Evolutionary conservation across 2,888 invertebrate species (phyloP).

Genomic region (Pollenia angustigena): DNA sequence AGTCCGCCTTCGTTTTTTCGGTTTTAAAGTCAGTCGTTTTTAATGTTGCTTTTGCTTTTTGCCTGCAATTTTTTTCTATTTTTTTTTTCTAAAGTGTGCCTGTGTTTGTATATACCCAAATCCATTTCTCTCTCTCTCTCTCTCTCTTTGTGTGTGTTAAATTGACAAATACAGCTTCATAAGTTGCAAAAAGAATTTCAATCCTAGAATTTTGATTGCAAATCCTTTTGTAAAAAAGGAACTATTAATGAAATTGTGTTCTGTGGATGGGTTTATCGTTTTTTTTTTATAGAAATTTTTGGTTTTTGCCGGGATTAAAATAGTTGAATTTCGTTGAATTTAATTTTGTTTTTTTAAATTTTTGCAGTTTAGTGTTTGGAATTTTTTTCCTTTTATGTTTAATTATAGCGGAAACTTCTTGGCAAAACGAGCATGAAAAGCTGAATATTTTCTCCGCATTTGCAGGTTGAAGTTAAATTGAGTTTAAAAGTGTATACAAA

Average conservation of each 20-base stretch:
- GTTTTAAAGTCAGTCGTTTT: conserved; percentile 15
- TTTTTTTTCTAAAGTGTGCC: not conserved
- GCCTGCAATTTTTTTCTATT: not conserved
- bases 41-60: conserved; percentile 41
- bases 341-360: conserved; percentile 22
- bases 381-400: too few species aligned
- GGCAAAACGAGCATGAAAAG: too few species aligned
- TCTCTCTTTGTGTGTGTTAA: conserved; percentile 39
- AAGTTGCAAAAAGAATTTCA: conserved; percentile 9
- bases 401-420: too few species aligned
- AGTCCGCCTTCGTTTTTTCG: conserved; percentile 67
- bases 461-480: too few species aligned
- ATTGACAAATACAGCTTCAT: conserved; percentile 48
- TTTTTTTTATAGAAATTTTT: not conserved
- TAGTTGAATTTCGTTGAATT: conserved; percentile 33
- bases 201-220: conserved; percentile 32
- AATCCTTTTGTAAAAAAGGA: conserved; percentile 54
- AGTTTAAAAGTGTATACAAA: too few species aligned
- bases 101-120: not conserved
- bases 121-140: not conserved
- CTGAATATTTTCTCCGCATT: too few species aligned
- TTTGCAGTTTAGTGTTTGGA: too few species aligned
- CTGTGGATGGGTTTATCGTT: conserved; percentile 13
- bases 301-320: not conserved
- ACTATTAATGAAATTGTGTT: conserved; percentile 53